A percentile compares a stretch with the other conserved stretches of the same genome.
These are phyloP conservation scores for Oophaga pumilio DNA, from an alignment of 2,113 vertebrate species.

Conservation along the genomic window DNA sequence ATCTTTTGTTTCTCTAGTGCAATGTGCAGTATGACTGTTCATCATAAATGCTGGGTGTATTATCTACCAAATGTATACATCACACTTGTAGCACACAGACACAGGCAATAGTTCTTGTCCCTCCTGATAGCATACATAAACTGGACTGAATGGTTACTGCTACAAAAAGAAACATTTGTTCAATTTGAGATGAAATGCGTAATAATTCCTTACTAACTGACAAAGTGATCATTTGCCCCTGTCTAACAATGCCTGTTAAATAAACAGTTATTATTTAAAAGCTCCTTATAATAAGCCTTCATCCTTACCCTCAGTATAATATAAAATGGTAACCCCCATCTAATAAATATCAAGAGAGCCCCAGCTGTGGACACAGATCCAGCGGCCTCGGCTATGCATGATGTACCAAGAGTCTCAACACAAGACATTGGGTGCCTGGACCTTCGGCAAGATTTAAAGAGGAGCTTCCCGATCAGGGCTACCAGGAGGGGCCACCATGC, in stretches of 20 bases:
- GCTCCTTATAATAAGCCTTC: not conserved
- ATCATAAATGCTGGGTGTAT: not conserved
- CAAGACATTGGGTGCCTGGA: slow-evolving; percentile 57
- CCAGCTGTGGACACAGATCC: slow-evolving; percentile 57
- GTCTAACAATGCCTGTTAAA: slow-evolving; percentile 18
- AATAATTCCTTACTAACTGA: slow-evolving; percentile 6
- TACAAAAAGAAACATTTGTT: slow-evolving; percentile 8
- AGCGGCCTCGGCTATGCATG: slow-evolving; percentile 58
- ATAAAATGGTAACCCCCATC: slow-evolving; percentile 37
- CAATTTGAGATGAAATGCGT: slow-evolving; percentile 5
- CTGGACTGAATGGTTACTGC: not conserved
- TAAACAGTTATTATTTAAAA: slow-evolving; percentile 34
- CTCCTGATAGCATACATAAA: not conserved
- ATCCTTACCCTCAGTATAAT: slow-evolving; percentile 36
- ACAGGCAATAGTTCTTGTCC: slow-evolving; percentile 1
- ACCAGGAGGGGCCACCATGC: slow-evolving; percentile 54
- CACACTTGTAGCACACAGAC: slow-evolving; percentile 23
- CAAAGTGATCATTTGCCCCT: slow-evolving; percentile 38
- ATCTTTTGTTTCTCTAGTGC: not conserved
- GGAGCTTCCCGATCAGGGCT: slow-evolving; percentile 55
- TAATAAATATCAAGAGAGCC: slow-evolving; percentile 49
- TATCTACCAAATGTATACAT: not conserved
- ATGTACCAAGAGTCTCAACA: slow-evolving; percentile 55
- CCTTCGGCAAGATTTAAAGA: slow-evolving; percentile 58
- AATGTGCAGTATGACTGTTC: not conserved